These are phyloP conservation scores for Rhinophrynus dorsalis DNA, from an alignment of 2,797 vertebrate species.

Conservation along the genomic window DNA sequence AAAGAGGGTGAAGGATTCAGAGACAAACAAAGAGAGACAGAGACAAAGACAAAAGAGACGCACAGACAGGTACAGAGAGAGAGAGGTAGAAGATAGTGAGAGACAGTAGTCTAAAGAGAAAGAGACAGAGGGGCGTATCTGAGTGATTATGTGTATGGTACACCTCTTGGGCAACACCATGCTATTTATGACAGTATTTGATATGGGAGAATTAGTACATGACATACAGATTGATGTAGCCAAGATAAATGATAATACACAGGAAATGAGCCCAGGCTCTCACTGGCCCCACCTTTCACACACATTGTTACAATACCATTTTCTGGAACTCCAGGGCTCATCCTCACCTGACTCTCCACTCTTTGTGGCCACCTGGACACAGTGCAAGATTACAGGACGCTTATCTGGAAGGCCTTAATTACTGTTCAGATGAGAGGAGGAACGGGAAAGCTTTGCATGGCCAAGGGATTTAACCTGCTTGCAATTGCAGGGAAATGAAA, in stretches of 20 bases:
- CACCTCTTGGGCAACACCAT: too few relatives aligned
- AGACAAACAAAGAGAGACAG: too few relatives aligned
- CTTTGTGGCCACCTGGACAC: constrained; percentile 48
- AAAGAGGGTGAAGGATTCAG: too few relatives aligned
- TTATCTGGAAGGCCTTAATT: constrained; percentile 58
- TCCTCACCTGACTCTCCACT: constrained; percentile 27
- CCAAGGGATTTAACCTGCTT: constrained; percentile 16
- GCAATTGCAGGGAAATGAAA: constrained; percentile 50
- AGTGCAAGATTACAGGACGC: constrained; percentile 24
- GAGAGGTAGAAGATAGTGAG: too few relatives aligned
- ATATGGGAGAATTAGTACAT: not conserved
- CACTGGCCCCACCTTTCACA: not conserved
- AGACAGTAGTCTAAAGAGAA: too few relatives aligned
- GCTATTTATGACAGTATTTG: too few relatives aligned
- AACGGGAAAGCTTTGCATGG: constrained; percentile 6
- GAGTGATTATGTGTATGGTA: too few relatives aligned
- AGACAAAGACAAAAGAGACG: too few relatives aligned
- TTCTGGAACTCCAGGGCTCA: not conserved
- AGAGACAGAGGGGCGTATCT: too few relatives aligned
- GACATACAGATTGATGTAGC: not conserved
- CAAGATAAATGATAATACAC: too few relatives aligned
- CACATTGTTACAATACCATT: not conserved
- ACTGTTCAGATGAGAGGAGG: constrained; percentile 27
- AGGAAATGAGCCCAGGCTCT: too few relatives aligned
- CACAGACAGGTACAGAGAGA: too few relatives aligned